phyloP scores from a whole-genome alignment of 2,888 invertebrate species.

The Nomada goodeniana region DNA sequence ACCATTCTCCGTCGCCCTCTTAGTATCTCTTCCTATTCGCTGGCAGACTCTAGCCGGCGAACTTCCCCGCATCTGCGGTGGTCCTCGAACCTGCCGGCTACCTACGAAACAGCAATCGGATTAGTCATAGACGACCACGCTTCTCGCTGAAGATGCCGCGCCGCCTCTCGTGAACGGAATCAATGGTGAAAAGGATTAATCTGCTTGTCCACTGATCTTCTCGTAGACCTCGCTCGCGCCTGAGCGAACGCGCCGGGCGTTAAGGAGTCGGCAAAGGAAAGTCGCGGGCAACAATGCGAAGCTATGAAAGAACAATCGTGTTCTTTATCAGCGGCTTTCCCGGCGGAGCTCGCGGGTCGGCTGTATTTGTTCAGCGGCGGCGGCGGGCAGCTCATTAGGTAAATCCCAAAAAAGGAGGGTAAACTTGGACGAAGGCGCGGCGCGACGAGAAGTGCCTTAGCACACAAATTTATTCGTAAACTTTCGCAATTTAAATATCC shows the following conservation, averaged over 20 bases:
- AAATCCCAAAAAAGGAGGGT: slow-evolving; percentile 67
- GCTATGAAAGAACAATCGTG: slow-evolving; percentile 38
- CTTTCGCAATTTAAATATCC: slow-evolving; percentile 80
- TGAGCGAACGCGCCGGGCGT: neutral
- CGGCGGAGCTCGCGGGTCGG: slow-evolving; percentile 13
- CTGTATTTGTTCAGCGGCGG: slow-evolving; percentile 49
- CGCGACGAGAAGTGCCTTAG: slow-evolving; percentile 68
- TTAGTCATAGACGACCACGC: slow-evolving; percentile 33
- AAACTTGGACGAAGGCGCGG: neutral
- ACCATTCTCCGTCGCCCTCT: neutral
- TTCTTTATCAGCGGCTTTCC: slow-evolving; percentile 18
- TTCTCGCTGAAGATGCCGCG: slow-evolving; percentile 9
- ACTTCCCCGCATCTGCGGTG: slow-evolving; percentile 34
- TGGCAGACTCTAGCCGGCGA: slow-evolving; percentile 19
- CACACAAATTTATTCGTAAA: slow-evolving; percentile 79
- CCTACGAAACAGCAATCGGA: slow-evolving; percentile 20
- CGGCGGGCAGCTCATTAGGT: slow-evolving; percentile 72
- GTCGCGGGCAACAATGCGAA: neutral
- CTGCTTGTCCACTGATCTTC: neutral
- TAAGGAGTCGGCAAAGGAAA: neutral
- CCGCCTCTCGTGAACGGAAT: slow-evolving; percentile 2
- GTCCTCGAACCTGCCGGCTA: slow-evolving; percentile 16
- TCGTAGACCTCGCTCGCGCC: neutral
- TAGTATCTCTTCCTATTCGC: slow-evolving; percentile 11
- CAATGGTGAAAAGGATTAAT: slow-evolving; percentile 6